Conservation (phyloP, 2,888 invertebrate species). For the Megamerina dolium region DNA sequence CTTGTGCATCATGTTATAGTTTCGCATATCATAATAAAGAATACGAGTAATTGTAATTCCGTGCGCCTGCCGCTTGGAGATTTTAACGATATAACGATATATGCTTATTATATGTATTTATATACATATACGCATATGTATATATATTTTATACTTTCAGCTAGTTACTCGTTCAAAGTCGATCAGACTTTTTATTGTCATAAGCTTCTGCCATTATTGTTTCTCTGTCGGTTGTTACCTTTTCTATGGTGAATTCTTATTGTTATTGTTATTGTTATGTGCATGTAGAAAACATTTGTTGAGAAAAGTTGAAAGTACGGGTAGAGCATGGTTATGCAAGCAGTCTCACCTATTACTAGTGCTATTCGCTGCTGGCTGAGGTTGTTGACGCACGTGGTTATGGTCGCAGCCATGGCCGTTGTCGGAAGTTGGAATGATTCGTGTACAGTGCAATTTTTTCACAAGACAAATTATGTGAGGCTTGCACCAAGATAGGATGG, state of each 20-base stretch:
- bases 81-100: too few relatives aligned
- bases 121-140: neutral
- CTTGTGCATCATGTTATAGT: conserved; percentile 1
- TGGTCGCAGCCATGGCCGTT: neutral
- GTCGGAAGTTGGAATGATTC: conserved; percentile 1
- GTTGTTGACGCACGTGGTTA: conserved; percentile 16
- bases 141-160: neutral
- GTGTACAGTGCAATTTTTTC: conserved; percentile 35
- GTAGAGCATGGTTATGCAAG: too few relatives aligned
- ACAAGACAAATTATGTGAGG: conserved; percentile 43
- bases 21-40: neutral
- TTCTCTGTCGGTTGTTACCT: neutral
- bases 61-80: too few relatives aligned
- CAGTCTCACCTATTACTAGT: conserved; percentile 7
- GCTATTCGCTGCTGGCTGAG: conserved; percentile 8
- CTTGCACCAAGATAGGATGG: conserved; percentile 16
- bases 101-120: too few relatives aligned
- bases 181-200: neutral
- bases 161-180: neutral
- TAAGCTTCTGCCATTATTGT: neutral
- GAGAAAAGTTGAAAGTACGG: too few relatives aligned
- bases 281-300: conserved; percentile 25
- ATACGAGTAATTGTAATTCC: too few relatives aligned
- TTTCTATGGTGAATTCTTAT: neutral
- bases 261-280: conserved; percentile 1